A percentile compares a stretch with the other conserved stretches of the same genome.
Evolutionary conservation across 2,797 vertebrate species (phyloP).

Genomic region (Catharus ustulatus): DNA sequence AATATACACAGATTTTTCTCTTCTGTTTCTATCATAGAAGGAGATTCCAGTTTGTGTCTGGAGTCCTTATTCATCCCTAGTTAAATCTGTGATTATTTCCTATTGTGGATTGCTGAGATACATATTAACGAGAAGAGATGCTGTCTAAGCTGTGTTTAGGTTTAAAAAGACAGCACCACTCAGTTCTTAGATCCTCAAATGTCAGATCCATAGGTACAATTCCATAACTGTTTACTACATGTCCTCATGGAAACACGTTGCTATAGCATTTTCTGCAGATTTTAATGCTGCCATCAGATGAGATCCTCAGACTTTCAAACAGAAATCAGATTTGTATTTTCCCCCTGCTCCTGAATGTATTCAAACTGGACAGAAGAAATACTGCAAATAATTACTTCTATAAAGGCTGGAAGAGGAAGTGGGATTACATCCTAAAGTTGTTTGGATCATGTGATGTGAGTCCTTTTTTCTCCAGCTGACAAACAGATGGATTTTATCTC

Average conservation of each 20-base stretch:
- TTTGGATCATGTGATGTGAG: background rate
- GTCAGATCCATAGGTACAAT: conserved; percentile 43
- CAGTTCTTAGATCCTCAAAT: background rate
- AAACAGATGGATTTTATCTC: conserved; percentile 30
- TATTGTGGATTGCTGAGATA: conserved; percentile 31
- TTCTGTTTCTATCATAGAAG: background rate
- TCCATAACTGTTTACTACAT: background rate
- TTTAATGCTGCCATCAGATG: background rate
- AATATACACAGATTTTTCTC: background rate
- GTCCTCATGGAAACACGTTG: conserved; percentile 70
- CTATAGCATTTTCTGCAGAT: conserved; percentile 65
- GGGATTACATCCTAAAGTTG: background rate
- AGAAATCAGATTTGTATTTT: background rate
- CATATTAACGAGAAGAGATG: conserved; percentile 6
- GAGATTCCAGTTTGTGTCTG: conserved; percentile 13
- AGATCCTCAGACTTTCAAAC: conserved; percentile 15
- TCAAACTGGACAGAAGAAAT: conserved; percentile 1
- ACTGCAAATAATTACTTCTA: background rate
- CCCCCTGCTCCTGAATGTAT: background rate
- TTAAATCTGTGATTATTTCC: conserved; percentile 38
- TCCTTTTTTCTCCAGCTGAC: conserved; percentile 23
- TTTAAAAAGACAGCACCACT: background rate
- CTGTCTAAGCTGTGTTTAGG: background rate
- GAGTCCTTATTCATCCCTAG: background rate
- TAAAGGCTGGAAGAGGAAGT: background rate